phyloP scores from a whole-genome alignment of 2,113 vertebrate species.

The Elephantulus edwardii region DNA sequence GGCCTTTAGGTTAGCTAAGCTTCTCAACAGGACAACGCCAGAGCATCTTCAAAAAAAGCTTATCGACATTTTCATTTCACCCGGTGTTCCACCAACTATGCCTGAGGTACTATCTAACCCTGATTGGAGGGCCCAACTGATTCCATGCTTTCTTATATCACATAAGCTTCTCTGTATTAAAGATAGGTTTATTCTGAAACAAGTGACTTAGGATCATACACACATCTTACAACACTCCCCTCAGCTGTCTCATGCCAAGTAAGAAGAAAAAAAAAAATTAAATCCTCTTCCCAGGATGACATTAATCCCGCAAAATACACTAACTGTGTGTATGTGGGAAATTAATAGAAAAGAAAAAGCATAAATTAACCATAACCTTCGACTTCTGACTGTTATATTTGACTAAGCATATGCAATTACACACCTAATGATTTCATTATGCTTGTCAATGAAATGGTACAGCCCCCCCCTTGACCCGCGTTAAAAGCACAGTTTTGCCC shows the following conservation, averaged over 20 bases:
- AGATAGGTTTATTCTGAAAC: slow-evolving; percentile 20
- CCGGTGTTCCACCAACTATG: background rate
- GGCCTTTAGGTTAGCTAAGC: background rate
- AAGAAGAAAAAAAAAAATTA: background rate
- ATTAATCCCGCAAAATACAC: slow-evolving; percentile 55
- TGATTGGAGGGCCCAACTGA: background rate
- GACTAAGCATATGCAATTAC: slow-evolving; percentile 32
- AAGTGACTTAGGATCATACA: slow-evolving; percentile 26
- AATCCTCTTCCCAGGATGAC: background rate
- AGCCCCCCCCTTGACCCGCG: background rate
- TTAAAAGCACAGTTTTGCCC: slow-evolving; percentile 33
- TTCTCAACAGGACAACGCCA: background rate
- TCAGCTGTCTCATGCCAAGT: slow-evolving; percentile 19
- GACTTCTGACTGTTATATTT: slow-evolving; percentile 58
- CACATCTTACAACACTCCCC: slow-evolving; percentile 6
- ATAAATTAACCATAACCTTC: slow-evolving; percentile 25
- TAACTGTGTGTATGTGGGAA: background rate
- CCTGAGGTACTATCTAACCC: background rate
- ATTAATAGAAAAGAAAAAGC: background rate
- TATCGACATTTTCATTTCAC: background rate
- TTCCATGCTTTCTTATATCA: background rate
- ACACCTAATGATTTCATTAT: slow-evolving; percentile 59
- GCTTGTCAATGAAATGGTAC: slow-evolving; percentile 63
- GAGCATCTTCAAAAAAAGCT: background rate
- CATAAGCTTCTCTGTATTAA: background rate